Evolutionary conservation across 2,113 vertebrate genomes (phyloP), one percentile per base, ranked within the genome.

Genomic region (Channa maculata): DNA sequence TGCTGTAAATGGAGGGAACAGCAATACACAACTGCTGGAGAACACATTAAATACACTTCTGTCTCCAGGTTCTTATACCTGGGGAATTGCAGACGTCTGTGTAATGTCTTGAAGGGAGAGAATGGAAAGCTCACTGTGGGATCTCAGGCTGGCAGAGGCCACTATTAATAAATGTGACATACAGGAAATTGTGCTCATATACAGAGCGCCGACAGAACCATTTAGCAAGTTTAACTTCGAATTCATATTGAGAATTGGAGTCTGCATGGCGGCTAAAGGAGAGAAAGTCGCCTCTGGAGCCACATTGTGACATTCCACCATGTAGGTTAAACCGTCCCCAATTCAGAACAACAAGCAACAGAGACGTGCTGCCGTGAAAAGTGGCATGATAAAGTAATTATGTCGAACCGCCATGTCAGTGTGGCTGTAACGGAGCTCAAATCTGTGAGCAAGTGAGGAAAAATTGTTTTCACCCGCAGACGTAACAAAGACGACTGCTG

Each of bases 161-260:
- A 10, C 43, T 55, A 0, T 38, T 70, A 66, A 59, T 61, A 59
- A 2, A 38, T 62, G 61, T 15, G 3, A 13, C 5, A 36, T 24
- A 1, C 76, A 82, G 80, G 85, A 89, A 84, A 73, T 65, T 77
- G 13, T 9, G 67, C 67, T 80, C 70, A 37, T 37, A 43, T 0
- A 39, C 8, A 5, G 24, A 46, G 46, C 13, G 11, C 46, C 38
- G 5, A 2, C 15, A 0, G 74, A 14, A 57, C 46, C 8, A 9
- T 44, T 33, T 3, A 1, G 5, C 3, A 43, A 55, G 11, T 68
- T 66, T 5, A 34, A 70, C 68, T 72, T 75, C 71, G 75, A 67
- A 7, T 38, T 6, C 15, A 41, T 43, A 39, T 0, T 0, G n/a
- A 9, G 39, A 38, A 39, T 58, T 59, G 53, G 24, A 64, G 62